A percentile compares a stretch with the other conserved stretches of the same genome.
Conservation (phyloP, 2,888 invertebrate species). For the Hipparchia semele region DNA sequence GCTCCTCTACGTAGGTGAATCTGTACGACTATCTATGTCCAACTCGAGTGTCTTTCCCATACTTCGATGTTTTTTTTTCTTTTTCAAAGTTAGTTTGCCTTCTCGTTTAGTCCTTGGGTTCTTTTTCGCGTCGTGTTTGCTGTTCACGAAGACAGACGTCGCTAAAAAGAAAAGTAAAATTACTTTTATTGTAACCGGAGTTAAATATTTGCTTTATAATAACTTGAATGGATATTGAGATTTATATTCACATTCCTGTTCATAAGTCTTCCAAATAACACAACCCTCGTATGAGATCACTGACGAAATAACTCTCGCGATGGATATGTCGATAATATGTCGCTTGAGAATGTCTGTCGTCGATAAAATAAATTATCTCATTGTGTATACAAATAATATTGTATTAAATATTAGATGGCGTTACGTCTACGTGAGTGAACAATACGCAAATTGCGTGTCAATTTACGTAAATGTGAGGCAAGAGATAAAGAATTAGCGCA, state of each 20-base stretch:
- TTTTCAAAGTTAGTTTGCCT: slow-evolving; percentile 57
- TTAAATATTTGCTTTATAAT: slow-evolving; percentile 42
- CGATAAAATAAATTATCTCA: slow-evolving; percentile 7
- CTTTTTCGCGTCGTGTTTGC: slow-evolving; percentile 56
- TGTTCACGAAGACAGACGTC: slow-evolving; percentile 50
- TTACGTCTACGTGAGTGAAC: neutral
- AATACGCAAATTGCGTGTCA: slow-evolving; percentile 16
- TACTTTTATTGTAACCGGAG: slow-evolving; percentile 53
- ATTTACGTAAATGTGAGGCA: slow-evolving; percentile 34
- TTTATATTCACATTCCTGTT: slow-evolving; percentile 17
- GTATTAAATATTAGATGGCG: neutral
- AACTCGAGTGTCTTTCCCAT: slow-evolving; percentile 57
- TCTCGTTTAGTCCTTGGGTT: slow-evolving; percentile 64
- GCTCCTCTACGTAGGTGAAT: slow-evolving; percentile 53
- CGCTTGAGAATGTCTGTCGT: slow-evolving; percentile 5
- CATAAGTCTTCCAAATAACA: slow-evolving; percentile 23
- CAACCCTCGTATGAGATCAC: slow-evolving; percentile 19
- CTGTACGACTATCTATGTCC: slow-evolving; percentile 58
- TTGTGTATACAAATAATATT: neutral
- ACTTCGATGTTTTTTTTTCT: slow-evolving; percentile 56
- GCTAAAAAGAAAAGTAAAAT: slow-evolving; percentile 68
- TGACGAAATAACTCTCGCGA: slow-evolving; percentile 13
- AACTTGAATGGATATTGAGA: slow-evolving; percentile 31
- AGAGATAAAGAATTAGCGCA: slow-evolving; percentile 34
- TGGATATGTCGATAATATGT: slow-evolving; percentile 13